phyloP scores from a whole-genome alignment of 2,888 invertebrate genomes.

The Nemapogon koenigi region DNA sequence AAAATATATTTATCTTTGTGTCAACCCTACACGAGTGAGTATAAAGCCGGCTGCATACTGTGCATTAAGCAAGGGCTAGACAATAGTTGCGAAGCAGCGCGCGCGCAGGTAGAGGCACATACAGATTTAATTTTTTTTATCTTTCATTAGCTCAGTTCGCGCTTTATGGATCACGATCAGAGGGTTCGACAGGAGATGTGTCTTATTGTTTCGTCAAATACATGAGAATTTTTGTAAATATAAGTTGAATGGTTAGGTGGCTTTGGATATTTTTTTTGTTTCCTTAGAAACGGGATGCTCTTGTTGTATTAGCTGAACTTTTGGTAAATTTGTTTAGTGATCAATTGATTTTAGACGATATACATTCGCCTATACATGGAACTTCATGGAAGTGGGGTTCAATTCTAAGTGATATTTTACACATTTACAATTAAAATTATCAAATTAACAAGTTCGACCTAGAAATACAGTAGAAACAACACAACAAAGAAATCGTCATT shows the following conservation, averaged over 20 bases:
- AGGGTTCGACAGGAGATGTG: constrained; percentile 45
- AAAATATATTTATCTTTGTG: constrained; percentile 14
- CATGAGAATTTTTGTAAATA: constrained; percentile 56
- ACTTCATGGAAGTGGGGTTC: no score
- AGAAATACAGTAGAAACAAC: no score
- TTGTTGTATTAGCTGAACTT: background rate
- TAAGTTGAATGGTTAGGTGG: constrained; percentile 25
- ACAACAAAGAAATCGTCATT: constrained; percentile 1
- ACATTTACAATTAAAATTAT: no score
- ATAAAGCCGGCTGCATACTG: constrained; percentile 52
- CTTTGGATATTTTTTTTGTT: constrained; percentile 3
- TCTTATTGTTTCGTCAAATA: constrained; percentile 58
- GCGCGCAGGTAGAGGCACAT: constrained; percentile 46
- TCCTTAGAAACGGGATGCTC: constrained; percentile 2
- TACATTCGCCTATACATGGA: no score
- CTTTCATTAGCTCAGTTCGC: constrained; percentile 63
- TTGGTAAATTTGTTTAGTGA: background rate
- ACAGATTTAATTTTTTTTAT: constrained; percentile 31
- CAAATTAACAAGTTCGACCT: no score
- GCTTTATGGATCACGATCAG: constrained; percentile 57
- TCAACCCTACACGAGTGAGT: constrained; percentile 40
- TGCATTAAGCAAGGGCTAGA: constrained; percentile 43
- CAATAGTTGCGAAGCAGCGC: constrained; percentile 43
- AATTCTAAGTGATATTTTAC: no score
- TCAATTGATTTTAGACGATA: no score